Evolutionary conservation across 2,888 invertebrate species (phyloP).

Genomic region (Crossocerus cetratus): DNA sequence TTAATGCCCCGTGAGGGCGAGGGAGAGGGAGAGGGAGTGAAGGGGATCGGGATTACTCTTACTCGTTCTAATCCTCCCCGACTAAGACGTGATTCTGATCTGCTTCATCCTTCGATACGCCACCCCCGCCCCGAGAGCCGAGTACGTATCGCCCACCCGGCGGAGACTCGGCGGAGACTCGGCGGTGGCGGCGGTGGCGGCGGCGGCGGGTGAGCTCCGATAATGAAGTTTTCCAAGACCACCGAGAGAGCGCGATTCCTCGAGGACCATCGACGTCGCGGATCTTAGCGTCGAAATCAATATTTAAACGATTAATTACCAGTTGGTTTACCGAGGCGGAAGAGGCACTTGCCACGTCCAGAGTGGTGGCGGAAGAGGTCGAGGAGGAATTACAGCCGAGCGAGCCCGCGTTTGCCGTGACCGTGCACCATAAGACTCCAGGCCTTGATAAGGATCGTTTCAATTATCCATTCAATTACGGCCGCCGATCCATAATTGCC

Average conservation of each 20-base stretch:
- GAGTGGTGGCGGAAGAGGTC: slow-evolving; percentile 36
- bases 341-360: slow-evolving; percentile 38
- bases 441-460: slow-evolving; percentile 68
- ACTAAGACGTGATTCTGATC: too few species aligned
- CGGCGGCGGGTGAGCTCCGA: not conserved
- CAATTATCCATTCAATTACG: slow-evolving; percentile 72
- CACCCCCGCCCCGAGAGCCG: too few species aligned
- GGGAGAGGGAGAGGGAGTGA: too few species aligned
- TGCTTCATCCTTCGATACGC: too few species aligned
- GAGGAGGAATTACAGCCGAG: slow-evolving; percentile 38
- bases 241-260: slow-evolving; percentile 20
- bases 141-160: too few species aligned
- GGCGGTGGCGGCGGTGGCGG: too few species aligned
- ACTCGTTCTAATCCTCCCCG: too few species aligned
- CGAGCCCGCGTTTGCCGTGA: slow-evolving; percentile 68
- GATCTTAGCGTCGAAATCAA: slow-evolving; percentile 30
- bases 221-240: slow-evolving; percentile 5
- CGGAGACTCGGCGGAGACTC: too few species aligned
- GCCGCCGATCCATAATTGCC: slow-evolving; percentile 52
- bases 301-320: slow-evolving; percentile 56
- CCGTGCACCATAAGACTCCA: slow-evolving; percentile 66
- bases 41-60: too few species aligned
- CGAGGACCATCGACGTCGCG: not conserved
- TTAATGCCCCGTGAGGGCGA: too few species aligned
- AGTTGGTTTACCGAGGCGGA: slow-evolving; percentile 20